Percentiles rank a stretch among this genome's conserved stretches.
These are phyloP conservation scores for Drosophila nigromelanica DNA, from an alignment of 1,140 invertebrate species.

Conservation along the genomic window DNA sequence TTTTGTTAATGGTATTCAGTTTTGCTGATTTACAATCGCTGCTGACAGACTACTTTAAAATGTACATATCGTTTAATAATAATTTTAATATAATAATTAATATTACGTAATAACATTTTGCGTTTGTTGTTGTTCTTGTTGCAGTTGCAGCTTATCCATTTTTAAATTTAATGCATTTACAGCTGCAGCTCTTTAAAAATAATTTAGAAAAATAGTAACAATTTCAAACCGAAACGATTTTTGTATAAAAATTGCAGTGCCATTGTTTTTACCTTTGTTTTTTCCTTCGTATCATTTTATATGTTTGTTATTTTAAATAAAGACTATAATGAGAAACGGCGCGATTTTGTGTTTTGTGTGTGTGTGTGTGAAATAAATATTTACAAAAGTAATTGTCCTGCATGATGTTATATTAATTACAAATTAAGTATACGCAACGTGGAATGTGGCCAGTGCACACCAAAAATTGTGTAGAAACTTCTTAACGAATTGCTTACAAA, in stretches of 20 bases:
- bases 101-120: slow-evolving; percentile 74
- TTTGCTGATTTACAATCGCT: slow-evolving; percentile 68
- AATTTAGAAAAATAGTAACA: slow-evolving; percentile 66
- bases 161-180: slow-evolving; percentile 41
- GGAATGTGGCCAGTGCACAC: slow-evolving; percentile 62
- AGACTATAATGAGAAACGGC: slow-evolving; percentile 27
- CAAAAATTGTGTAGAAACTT: slow-evolving; percentile 51
- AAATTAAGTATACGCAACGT: slow-evolving; percentile 48
- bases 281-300: slow-evolving; percentile 7
- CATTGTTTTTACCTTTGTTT: slow-evolving; percentile 46
- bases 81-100: slow-evolving; percentile 66
- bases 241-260: slow-evolving; percentile 59
- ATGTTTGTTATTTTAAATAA: slow-evolving; percentile 34
- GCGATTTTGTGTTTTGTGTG: slow-evolving; percentile 16
- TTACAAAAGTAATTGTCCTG: slow-evolving; percentile 58
- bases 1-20: slow-evolving; percentile 49
- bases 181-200: slow-evolving; percentile 50
- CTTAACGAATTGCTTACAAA: slow-evolving; percentile 68
- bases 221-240: slow-evolving; percentile 55
- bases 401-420: slow-evolving; percentile 27
- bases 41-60: slow-evolving; percentile 64
- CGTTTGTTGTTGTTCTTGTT: slow-evolving; percentile 28
- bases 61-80: slow-evolving; percentile 71
- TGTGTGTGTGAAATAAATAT: slow-evolving; percentile 62
- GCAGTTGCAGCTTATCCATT: slow-evolving; percentile 28